Percentiles rank a stretch among this genome's conserved stretches.
Evolutionary conservation across 2,888 invertebrate genomes (phyloP).

Genomic region (Morpho achilles): DNA sequence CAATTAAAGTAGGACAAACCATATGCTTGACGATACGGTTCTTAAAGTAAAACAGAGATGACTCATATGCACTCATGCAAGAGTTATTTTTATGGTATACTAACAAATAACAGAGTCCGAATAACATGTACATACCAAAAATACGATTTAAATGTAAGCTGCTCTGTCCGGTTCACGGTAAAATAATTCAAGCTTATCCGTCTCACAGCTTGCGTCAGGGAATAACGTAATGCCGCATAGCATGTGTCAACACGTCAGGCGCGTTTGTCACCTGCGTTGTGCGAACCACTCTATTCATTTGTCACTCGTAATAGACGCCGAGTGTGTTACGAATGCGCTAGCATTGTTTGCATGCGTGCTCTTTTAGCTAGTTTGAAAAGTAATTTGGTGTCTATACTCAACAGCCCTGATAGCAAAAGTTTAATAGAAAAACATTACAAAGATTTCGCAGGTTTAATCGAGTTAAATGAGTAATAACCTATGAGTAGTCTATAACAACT

Average conservation of each 20-base stretch:
- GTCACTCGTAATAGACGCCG: constrained; percentile 6
- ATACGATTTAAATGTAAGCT: neutral
- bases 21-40: no score
- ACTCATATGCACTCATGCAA: no score
- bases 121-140: neutral
- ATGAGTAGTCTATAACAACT: no score
- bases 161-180: constrained; percentile 14
- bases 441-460: no score
- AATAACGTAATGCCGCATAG: constrained; percentile 58
- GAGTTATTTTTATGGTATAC: no score
- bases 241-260: constrained; percentile 53
- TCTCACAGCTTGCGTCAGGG: constrained; percentile 31
- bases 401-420: no score
- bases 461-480: no score
- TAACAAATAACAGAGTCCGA: no score
- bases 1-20: no score
- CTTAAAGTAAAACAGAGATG: no score
- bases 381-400: no score
- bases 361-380: neutral
- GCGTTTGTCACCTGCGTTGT: constrained; percentile 31
- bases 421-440: no score
- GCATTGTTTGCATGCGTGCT: neutral
- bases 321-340: neutral
- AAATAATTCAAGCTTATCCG: constrained; percentile 33
- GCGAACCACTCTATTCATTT: constrained; percentile 22